Percentiles rank a stretch among this genome's conserved stretches.
phyloP scores from a whole-genome alignment of 2,113 vertebrate genomes.

The Rhinopomastus cyanomelas region DNA sequence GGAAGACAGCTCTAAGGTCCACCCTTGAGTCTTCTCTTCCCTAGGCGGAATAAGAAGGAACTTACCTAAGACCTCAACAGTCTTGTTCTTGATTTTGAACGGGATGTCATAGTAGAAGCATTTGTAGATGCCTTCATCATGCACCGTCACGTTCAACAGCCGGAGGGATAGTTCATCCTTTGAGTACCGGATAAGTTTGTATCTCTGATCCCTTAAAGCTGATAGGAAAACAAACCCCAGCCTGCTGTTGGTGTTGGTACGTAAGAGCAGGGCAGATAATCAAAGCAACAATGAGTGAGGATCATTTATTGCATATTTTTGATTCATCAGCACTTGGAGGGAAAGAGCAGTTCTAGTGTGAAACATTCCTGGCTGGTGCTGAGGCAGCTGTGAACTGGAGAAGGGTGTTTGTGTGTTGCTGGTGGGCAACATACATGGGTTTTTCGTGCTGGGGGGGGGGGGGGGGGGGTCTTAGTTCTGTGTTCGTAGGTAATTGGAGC shows the following conservation, averaged over 20 bases:
- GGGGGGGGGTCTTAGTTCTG: not conserved
- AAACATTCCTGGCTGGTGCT: not conserved
- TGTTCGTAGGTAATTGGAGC: not conserved
- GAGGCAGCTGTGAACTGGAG: not conserved
- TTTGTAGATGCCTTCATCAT: conserved; percentile 66
- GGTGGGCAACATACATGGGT: rapidly evolving
- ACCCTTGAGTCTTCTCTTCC: too few relatives aligned
- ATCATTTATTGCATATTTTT: rapidly evolving
- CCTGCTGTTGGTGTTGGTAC: not conserved
- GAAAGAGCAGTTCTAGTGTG: not conserved
- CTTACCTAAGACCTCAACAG: conserved; percentile 69
- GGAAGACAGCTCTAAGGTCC: too few relatives aligned
- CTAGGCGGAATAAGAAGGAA: not conserved
- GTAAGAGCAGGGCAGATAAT: not conserved
- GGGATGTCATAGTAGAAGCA: conserved; percentile 61
- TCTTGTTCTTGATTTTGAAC: not conserved
- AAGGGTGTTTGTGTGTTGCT: not conserved
- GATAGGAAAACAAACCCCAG: not conserved
- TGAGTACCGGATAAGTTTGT: conserved; percentile 57
- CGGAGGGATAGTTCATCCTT: conserved; percentile 45
- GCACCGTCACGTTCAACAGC: conserved; percentile 36
- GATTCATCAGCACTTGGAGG: not conserved
- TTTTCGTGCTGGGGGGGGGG: rapidly evolving
- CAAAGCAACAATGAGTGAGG: not conserved
- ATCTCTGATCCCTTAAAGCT: conserved; percentile 70